Conservation (phyloP, 2,113 vertebrate species). For the Cathartes aura region DNA sequence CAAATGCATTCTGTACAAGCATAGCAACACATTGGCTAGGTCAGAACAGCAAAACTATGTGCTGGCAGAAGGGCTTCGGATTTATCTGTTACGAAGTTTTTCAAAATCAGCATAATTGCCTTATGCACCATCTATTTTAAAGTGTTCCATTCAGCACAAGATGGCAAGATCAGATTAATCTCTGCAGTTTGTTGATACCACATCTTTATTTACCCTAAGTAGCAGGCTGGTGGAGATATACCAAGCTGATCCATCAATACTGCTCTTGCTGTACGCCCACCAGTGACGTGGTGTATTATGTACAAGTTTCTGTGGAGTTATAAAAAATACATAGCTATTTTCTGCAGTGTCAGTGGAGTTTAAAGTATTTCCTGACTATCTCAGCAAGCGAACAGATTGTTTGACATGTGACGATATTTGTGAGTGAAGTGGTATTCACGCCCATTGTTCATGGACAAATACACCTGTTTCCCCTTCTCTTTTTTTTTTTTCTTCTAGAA, state of each 20-base stretch:
- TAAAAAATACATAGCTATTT: background rate
- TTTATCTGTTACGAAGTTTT: conserved; percentile 56
- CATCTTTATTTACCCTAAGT: conserved; percentile 60
- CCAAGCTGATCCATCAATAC: conserved; percentile 8
- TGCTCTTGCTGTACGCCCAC: background rate
- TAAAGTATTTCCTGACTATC: background rate
- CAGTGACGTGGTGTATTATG: background rate
- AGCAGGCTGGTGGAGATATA: conserved; percentile 23
- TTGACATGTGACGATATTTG: background rate
- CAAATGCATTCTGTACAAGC: conserved; percentile 8
- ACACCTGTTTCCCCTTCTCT: background rate
- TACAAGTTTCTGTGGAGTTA: background rate
- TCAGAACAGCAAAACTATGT: conserved; percentile 10
- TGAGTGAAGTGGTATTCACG: background rate
- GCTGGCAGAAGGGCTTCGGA: conserved; percentile 20
- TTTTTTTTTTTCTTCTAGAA: background rate
- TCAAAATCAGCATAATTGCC: conserved; percentile 67
- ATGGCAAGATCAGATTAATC: conserved; percentile 54
- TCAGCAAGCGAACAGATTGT: background rate
- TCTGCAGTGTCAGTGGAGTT: background rate
- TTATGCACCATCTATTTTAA: conserved; percentile 65
- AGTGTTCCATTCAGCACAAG: conserved; percentile 57
- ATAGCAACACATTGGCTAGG: conserved; percentile 10
- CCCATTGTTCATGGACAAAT: background rate
- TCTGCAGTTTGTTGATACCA: conserved; percentile 45